These are phyloP conservation scores for Baryphthengus martii DNA, from an alignment of 2,113 vertebrate species.

Conservation along the genomic window DNA sequence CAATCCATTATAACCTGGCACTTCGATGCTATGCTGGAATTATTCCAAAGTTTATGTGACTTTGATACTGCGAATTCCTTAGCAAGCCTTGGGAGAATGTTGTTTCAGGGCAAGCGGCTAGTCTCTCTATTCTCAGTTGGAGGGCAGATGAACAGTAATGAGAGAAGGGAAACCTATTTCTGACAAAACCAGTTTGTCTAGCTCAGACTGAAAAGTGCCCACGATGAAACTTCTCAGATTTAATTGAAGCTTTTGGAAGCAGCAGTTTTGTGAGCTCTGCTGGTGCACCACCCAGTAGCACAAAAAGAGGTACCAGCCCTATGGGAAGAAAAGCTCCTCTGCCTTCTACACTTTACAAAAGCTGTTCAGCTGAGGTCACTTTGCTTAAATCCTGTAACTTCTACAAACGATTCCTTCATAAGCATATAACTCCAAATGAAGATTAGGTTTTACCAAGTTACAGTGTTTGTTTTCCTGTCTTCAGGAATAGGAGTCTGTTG, in stretches of 20 bases:
- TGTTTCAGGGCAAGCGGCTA: not conserved
- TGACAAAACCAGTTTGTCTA: not conserved
- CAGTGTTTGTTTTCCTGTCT: not conserved
- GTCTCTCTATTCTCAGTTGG: not conserved
- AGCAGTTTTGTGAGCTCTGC: not conserved
- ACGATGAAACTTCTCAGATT: not conserved
- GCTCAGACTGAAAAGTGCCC: not conserved
- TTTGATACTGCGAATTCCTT: not conserved
- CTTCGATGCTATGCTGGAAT: not conserved
- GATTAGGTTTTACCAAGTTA: not conserved
- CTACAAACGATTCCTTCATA: not conserved
- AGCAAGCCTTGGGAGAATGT: not conserved
- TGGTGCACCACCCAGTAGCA: not conserved
- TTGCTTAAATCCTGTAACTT: not conserved
- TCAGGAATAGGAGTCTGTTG: not conserved
- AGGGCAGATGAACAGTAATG: too few species aligned
- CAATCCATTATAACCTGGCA: not conserved
- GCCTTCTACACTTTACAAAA: not conserved
- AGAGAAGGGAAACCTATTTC: not conserved
- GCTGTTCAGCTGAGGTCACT: not conserved
- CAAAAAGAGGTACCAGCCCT: not conserved
- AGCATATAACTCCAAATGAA: not conserved
- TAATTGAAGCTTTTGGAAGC: not conserved
- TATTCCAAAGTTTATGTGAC: not conserved
- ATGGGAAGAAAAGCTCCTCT: not conserved